Base-by-base conservation (phyloP, 2,888 invertebrate species). In the Diadegma fenestrale region DNA sequence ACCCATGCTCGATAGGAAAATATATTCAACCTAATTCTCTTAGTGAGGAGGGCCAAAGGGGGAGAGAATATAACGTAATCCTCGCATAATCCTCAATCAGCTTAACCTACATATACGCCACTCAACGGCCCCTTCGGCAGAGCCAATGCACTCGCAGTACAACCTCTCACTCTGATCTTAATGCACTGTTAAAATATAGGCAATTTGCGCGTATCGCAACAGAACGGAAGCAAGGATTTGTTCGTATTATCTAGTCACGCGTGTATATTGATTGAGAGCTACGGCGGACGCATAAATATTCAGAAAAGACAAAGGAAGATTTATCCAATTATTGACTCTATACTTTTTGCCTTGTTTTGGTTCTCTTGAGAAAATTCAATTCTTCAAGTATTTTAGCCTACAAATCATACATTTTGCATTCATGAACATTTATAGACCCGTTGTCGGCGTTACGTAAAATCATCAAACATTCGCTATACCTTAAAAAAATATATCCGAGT, bases 71-170 rank as follows among this genome's bases (percentile, higher is more conserved):
- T 80, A 86, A 88, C 85, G 84, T 88, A 89, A 89, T 87, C 87
- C 64, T 84, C 86, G 82, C 87, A 88, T 87, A 89, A 89, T 87
- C 88, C 89, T 85, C 87, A 87, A 87, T 88, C 88, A 84, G 89
- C 88, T 89, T 89, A 89, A 87, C 88, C 88, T 87, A 89, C 87
- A 89, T 89, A 84, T 87, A 85, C 80, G 78, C 84, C 82, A 85
- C 80, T 87, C 87, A 82, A 78, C 84, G 68, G 26, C 75, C 72
- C 78, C 58, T 72, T 80, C 82, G 64, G 64, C 86, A 45, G 80
- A 63, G 82, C 68, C 83, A 78, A 85, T 82, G 77, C 72, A 86
- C 82, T 83, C 71, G 58, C 68, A 61, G 33, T 64, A 63, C 71
- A 30, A 43, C 33, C 71, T 66, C 71, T 48, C 66, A 48, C 68